These are phyloP conservation scores for Nycticebus coucang DNA, from an alignment of 2,113 vertebrate genomes.

Conservation along the genomic window DNA sequence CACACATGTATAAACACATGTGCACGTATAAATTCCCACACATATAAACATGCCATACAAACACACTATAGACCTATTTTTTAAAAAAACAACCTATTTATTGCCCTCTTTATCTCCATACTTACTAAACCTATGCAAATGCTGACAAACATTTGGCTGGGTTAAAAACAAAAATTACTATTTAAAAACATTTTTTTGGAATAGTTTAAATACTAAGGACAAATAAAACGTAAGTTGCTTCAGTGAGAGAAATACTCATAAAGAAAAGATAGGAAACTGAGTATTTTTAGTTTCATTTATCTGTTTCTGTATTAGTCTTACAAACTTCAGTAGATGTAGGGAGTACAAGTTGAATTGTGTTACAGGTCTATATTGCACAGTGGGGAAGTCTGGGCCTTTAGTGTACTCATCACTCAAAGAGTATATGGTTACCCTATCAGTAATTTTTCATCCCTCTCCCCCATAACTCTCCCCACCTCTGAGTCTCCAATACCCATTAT, in stretches of 20 bases:
- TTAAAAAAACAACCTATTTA: neutral
- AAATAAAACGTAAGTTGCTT: neutral
- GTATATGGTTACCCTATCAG: too few relatives aligned
- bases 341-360: too few relatives aligned
- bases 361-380: too few relatives aligned
- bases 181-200: neutral
- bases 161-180: neutral
- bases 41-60: neutral
- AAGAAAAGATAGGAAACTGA: neutral
- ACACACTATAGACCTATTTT: neutral
- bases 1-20: neutral
- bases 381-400: too few relatives aligned
- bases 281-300: neutral
- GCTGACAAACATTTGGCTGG: neutral
- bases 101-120: neutral
- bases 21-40: neutral
- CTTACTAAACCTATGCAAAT: neutral
- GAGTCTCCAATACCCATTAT: too few relatives aligned
- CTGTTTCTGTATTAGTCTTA: too few relatives aligned
- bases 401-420: too few relatives aligned
- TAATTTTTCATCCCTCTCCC: too few relatives aligned
- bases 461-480: too few relatives aligned
- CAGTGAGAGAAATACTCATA: neutral
- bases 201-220: neutral
- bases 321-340: too few relatives aligned